Base-by-base conservation (phyloP, 2,888 invertebrate species). In the Clanis bilineata region DNA sequence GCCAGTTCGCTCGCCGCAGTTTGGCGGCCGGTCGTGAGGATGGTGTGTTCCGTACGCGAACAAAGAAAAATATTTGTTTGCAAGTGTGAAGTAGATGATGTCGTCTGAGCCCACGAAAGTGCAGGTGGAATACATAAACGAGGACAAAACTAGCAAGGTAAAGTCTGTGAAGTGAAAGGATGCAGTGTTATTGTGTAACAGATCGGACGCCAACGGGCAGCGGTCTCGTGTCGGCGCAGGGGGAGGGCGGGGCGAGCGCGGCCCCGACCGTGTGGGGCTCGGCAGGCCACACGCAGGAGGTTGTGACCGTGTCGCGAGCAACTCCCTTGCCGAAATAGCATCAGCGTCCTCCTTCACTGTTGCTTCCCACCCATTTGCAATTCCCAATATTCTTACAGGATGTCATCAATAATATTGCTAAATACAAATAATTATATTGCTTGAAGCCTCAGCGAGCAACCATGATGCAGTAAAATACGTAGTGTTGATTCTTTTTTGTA, bases 191-290 rank as follows among this genome's bases (percentile, higher is more conserved):
- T 90, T 90, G 90, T 90, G 90, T 86, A 90, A 90, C 84, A 83
- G 76, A 86, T 83, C 78, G 83, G 90, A 92, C 90, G 91, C 90
- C 72, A 88, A 84, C 90, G 87, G 88, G 89, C 89, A 87, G 89
- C 85, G 88, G 87, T 90, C 88, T 90, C 80, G 83, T 87, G 83
- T 88, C 85, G 85, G 84, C 80, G 92, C 89, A 92, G 91, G 92
- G 92, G 92, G 90, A 91, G 92, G 93, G 92, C 92, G 91, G 92
- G 90, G 92, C 92, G 83, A 88, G 83, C 77, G 85, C 88, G 84
- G 90, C 86, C 88, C 90, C 89, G 83, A 86, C 88, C 87, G 91
- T 88, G 92, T 93, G 93, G 93, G 93, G 93, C 93, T 90, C 90
- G 88, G 77, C 90, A 90, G 89, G 90, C 90, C 91, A 88, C 90